Percentiles rank a stretch among this genome's conserved stretches.
phyloP scores from a whole-genome alignment of 2,797 vertebrate genomes.

The Argya squamiceps region DNA sequence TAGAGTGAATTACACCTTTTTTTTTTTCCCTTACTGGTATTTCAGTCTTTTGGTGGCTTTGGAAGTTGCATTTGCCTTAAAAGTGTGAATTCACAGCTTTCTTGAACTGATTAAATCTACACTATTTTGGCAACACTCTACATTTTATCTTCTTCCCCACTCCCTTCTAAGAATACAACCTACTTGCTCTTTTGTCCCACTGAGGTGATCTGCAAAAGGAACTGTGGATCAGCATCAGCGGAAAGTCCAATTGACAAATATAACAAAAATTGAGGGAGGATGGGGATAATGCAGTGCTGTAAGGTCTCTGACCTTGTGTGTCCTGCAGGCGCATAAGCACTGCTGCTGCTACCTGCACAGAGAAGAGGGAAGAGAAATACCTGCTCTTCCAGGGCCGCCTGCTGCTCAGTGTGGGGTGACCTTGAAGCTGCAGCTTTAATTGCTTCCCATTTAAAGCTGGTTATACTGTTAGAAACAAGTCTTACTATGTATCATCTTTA shows the following conservation, averaged over 20 bases:
- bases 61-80: not conserved
- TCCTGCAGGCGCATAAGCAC: not conserved
- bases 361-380: not conserved
- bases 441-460: not conserved
- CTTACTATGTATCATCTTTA: not conserved
- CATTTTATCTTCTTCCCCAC: not conserved
- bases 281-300: not conserved
- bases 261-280: not conserved
- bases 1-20: not conserved
- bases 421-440: not conserved
- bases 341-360: not conserved
- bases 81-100: constrained; percentile 30
- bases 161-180: not conserved
- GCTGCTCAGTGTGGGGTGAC: not conserved
- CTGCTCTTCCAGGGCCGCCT: not conserved
- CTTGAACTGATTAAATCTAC: not conserved
- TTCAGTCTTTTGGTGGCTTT: not conserved
- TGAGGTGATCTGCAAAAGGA: not conserved
- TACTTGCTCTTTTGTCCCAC: not conserved
- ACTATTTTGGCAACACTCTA: not conserved
- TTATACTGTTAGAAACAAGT: not conserved
- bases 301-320: not conserved
- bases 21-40: not conserved
- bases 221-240: not conserved
- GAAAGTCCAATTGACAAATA: not conserved